These are phyloP conservation scores for Ptychobarbus kaznakovi DNA, from an alignment of 2,797 vertebrate species.

Conservation along the genomic window DNA sequence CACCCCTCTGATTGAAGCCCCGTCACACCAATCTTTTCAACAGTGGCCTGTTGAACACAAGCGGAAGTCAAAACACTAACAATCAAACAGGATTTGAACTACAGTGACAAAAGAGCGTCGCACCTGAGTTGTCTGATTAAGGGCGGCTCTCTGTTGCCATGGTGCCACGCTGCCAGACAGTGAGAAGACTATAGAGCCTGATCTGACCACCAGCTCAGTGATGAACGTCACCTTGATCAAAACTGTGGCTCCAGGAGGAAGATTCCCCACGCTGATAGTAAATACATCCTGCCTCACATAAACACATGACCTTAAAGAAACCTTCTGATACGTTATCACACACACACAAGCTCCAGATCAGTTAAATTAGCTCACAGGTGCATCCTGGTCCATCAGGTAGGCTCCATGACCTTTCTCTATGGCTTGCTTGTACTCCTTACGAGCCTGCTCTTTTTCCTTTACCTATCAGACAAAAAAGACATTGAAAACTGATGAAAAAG, in stretches of 20 bases:
- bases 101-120: not conserved
- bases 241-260: conserved; percentile 82
- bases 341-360: not conserved
- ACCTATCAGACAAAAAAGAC: conserved; percentile 73
- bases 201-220: conserved; percentile 79
- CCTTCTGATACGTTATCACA: too few relatives aligned
- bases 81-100: not conserved
- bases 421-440: conserved; percentile 81
- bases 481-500: conserved; percentile 18
- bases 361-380: conserved; percentile 74
- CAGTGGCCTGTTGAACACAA: conserved; percentile 72
- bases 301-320: conserved; percentile 15
- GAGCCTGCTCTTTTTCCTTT: conserved; percentile 87
- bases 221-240: conserved; percentile 90
- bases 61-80: not conserved
- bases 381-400: conserved; percentile 90
- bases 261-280: conserved; percentile 89
- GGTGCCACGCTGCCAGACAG: conserved; percentile 85
- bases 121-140: conserved; percentile 87
- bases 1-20: conserved; percentile 76
- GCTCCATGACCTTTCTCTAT: conserved; percentile 84
- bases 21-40: conserved; percentile 81
- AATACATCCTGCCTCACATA: conserved; percentile 82
- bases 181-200: conserved; percentile 75
- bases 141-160: conserved; percentile 83